Evolutionary conservation across 2,797 vertebrate genomes (phyloP).

Genomic region (Enteromius treurensis): DNA sequence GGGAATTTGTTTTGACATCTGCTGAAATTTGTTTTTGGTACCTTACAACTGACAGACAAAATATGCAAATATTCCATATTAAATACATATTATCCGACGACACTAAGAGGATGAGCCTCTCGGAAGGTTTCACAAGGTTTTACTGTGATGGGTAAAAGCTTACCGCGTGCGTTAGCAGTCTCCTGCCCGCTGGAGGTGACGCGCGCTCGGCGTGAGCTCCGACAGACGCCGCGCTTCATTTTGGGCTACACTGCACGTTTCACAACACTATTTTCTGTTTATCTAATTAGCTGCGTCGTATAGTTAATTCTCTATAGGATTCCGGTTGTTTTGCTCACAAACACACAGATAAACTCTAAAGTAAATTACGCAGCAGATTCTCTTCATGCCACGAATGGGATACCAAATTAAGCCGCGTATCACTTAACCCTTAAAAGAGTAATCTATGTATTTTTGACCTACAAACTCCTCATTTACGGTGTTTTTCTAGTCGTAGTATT

Average conservation of each 20-base stretch:
- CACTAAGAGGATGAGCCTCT: background rate
- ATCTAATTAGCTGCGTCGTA: background rate
- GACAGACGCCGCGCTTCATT: background rate
- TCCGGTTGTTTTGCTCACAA: background rate
- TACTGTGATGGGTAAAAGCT: conserved; percentile 12
- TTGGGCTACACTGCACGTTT: background rate
- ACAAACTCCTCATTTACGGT: background rate
- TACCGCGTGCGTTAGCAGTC: background rate
- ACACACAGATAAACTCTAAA: conserved; percentile 1
- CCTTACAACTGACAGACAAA: background rate
- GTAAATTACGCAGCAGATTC: conserved; percentile 4
- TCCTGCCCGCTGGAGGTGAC: conserved; percentile 28
- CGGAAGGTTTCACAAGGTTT: background rate
- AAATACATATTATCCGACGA: background rate
- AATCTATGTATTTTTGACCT: background rate
- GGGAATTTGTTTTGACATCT: background rate
- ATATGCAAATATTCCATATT: background rate
- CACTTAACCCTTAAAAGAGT: background rate
- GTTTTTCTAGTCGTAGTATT: conserved; percentile 23
- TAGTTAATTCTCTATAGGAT: background rate
- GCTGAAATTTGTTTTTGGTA: background rate
- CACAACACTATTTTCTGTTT: background rate
- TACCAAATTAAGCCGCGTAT: background rate
- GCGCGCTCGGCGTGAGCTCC: conserved; percentile 21
- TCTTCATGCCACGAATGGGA: background rate